These are phyloP conservation scores for Lordiphosa clarofinis DNA, from an alignment of 1,140 invertebrate genomes.

Conservation along the genomic window DNA sequence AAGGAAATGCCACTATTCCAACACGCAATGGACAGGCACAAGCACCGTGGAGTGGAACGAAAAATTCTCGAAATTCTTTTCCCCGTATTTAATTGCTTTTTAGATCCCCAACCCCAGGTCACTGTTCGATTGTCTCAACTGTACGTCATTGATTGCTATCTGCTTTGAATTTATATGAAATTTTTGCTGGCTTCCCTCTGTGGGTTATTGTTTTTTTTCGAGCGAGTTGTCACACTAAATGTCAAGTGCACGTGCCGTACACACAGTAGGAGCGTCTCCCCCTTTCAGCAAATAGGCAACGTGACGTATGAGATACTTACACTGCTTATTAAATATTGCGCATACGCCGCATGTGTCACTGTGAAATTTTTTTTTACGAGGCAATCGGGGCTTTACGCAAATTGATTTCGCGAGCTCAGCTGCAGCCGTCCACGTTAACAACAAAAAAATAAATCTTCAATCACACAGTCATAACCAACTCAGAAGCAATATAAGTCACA, in stretches of 20 bases:
- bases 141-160: constrained; percentile 59
- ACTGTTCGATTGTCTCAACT: constrained; percentile 1
- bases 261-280: constrained; percentile 6
- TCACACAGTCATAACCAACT: constrained; percentile 37
- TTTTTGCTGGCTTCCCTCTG: constrained; percentile 24
- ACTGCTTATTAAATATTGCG: constrained; percentile 70
- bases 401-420: constrained; percentile 48
- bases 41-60: constrained; percentile 4
- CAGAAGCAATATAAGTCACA: constrained; percentile 57
- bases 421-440: constrained; percentile 32
- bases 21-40: constrained; percentile 39
- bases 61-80: constrained; percentile 19
- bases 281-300: constrained; percentile 37
- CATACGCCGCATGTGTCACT: constrained; percentile 56
- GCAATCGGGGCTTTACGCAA: constrained; percentile 37
- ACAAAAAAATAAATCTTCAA: constrained; percentile 28
- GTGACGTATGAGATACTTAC: constrained; percentile 69
- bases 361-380: constrained; percentile 53
- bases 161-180: constrained; percentile 68
- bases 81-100: no score
- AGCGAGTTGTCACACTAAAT: constrained; percentile 59
- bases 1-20: constrained; percentile 60
- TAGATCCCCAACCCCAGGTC: neutral
- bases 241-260: constrained; percentile 68
- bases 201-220: constrained; percentile 41